Conservation (phyloP, 37 sponge, comb jelly and placozoan species). For the Oopsacas minuta region DNA sequence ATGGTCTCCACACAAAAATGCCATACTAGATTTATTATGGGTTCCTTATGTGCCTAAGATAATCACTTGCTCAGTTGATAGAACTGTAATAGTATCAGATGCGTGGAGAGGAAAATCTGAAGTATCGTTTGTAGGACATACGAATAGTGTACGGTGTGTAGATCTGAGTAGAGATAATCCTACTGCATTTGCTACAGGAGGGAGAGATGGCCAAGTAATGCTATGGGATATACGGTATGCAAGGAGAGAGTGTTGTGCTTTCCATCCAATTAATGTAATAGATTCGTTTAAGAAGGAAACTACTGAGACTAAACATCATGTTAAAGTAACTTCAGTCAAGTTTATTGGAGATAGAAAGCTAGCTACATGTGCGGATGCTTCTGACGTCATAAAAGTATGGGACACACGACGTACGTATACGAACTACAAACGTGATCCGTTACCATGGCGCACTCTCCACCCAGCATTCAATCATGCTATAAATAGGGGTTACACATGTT, state of each 20-base stretch:
- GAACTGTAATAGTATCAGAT: background rate
- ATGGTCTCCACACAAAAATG: background rate
- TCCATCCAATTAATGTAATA: background rate
- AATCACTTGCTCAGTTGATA: background rate
- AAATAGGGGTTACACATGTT: background rate
- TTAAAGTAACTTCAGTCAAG: background rate
- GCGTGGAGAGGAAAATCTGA: background rate
- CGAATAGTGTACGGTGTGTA: background rate
- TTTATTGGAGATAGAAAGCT: background rate
- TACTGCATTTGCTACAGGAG: background rate
- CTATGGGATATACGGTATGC: background rate
- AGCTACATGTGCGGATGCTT: background rate
- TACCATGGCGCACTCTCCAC: background rate
- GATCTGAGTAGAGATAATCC: background rate
- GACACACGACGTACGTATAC: constrained; percentile 2
- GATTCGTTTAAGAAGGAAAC: background rate
- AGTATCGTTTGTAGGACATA: background rate
- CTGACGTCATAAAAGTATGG: background rate
- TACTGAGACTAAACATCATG: background rate
- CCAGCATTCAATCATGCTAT: background rate
- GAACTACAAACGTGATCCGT: background rate
- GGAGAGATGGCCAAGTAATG: background rate
- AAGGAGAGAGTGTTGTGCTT: background rate
- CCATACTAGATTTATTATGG: background rate
- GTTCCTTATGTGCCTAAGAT: background rate